These are phyloP conservation scores for Macrosiphum euphorbiae DNA, from an alignment of 2,888 invertebrate genomes.

Conservation along the genomic window DNA sequence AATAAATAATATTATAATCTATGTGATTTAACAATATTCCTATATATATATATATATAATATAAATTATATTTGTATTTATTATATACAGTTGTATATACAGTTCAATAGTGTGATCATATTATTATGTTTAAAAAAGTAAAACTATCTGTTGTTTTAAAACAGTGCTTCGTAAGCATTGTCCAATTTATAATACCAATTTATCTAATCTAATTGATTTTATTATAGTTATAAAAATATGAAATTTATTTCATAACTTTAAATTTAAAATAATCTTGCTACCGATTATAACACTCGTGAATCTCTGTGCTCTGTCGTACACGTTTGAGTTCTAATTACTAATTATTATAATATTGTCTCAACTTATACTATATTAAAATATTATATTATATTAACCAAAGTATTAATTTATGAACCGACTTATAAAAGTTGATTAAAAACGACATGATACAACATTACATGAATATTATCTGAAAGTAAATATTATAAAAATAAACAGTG, in stretches of 20 bases:
- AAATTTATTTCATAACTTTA: neutral
- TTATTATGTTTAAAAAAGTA: neutral
- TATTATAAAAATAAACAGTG: conserved; percentile 12
- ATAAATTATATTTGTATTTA: neutral
- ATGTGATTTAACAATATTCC: neutral
- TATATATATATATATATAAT: neutral
- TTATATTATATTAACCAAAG: neutral
- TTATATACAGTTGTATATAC: neutral
- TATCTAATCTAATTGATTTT: neutral
- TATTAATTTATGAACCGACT: neutral
- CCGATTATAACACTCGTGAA: neutral
- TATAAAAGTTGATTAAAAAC: neutral
- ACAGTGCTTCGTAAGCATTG: neutral
- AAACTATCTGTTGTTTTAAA: neutral
- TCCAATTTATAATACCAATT: neutral
- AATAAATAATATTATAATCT: neutral
- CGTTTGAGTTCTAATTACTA: neutral
- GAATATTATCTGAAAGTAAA: conserved; percentile 5
- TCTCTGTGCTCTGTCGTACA: neutral
- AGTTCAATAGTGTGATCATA: neutral
- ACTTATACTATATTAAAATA: neutral
- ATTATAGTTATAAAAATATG: neutral
- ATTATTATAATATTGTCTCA: neutral
- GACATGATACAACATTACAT: neutral
- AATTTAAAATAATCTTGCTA: neutral